A percentile compares a stretch with the other conserved stretches of the same genome.
Evolutionary conservation across 2,797 vertebrate genomes (phyloP).

Genomic region (Aphelocoma californica): DNA sequence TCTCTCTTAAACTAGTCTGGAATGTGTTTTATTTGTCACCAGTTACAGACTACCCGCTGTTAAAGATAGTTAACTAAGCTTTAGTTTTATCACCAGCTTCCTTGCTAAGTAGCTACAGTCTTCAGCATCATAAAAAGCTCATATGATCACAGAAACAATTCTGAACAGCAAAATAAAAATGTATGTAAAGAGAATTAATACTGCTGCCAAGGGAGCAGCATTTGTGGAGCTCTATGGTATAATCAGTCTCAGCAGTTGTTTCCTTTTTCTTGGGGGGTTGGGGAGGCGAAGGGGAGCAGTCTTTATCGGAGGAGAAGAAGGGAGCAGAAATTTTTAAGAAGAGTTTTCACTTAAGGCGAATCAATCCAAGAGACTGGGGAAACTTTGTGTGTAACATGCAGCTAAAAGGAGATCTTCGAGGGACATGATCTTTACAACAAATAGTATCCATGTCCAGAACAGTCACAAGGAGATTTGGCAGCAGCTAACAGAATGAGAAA

Average conservation of each 20-base stretch:
- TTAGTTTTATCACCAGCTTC: background rate
- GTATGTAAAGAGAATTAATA: background rate
- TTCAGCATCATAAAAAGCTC: background rate
- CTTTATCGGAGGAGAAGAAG: background rate
- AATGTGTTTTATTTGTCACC: background rate
- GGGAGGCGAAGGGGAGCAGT: rapidly evolving
- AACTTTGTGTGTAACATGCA: background rate
- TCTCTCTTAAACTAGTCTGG: background rate
- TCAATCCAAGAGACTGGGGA: background rate
- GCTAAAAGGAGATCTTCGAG: background rate
- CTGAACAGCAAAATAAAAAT: background rate
- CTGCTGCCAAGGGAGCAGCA: background rate
- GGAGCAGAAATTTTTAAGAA: background rate
- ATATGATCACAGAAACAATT: background rate
- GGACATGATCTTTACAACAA: background rate
- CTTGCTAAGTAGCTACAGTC: background rate
- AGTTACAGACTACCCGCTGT: background rate
- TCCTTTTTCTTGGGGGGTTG: background rate
- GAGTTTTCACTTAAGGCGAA: background rate
- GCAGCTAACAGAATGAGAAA: background rate
- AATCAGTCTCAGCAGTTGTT: background rate
- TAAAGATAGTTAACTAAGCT: background rate
- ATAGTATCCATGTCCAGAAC: background rate
- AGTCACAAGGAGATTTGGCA: background rate
- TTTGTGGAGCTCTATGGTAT: background rate